Percentiles rank a stretch among this genome's conserved stretches.
Conservation (phyloP, 2,888 invertebrate genomes). For the Serrognathus titanus region DNA sequence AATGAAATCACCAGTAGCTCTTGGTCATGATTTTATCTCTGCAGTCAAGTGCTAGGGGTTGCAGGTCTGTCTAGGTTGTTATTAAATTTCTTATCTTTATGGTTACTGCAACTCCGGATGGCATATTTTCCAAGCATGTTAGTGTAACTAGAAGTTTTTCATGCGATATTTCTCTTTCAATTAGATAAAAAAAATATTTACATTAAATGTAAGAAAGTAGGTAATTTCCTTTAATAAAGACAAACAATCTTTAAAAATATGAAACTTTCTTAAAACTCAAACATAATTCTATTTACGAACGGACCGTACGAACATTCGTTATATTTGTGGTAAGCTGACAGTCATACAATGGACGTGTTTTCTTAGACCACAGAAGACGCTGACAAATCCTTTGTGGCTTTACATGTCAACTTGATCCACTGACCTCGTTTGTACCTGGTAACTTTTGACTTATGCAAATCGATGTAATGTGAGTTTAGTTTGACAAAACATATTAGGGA, state of each 20-base stretch:
- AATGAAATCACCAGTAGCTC: conserved; percentile 10
- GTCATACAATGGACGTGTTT: too few relatives aligned
- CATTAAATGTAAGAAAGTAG: too few relatives aligned
- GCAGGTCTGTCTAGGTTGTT: conserved; percentile 11
- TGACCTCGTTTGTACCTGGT: conserved; percentile 27
- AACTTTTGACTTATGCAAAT: conserved; percentile 22
- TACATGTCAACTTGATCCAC: conserved; percentile 24
- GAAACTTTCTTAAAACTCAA: too few relatives aligned
- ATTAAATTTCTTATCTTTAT: conserved; percentile 19
- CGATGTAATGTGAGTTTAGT: not conserved
- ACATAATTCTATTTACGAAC: too few relatives aligned
- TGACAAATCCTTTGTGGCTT: conserved; percentile 25
- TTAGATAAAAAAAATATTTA: too few relatives aligned
- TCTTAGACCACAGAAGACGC: conserved; percentile 13
- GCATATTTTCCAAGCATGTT: conserved; percentile 5
- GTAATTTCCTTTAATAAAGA: too few relatives aligned
- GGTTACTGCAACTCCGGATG: conserved; percentile 5
- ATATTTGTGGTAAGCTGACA: too few relatives aligned
- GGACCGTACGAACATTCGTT: too few relatives aligned
- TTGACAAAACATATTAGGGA: too few relatives aligned
- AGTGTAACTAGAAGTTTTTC: too few relatives aligned
- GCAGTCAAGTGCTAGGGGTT: conserved; percentile 7
- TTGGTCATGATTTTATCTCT: conserved; percentile 8
- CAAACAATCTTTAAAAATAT: too few relatives aligned
- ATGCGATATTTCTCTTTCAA: too few relatives aligned